These are phyloP conservation scores for Galaxias olidus DNA, from an alignment of 2,797 vertebrate species.

Conservation along the genomic window DNA sequence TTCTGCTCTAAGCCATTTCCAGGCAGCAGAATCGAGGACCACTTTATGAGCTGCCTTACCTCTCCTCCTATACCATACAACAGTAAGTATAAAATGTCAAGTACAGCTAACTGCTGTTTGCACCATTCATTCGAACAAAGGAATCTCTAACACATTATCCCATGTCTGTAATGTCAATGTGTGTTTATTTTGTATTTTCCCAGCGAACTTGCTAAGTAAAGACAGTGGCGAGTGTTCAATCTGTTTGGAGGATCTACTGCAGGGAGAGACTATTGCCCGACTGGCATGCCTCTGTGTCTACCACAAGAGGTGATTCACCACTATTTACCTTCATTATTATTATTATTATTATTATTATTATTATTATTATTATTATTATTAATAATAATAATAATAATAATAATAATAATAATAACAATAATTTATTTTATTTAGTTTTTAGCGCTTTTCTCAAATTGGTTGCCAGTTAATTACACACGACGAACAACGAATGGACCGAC, in stretches of 20 bases:
- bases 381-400: too few relatives aligned
- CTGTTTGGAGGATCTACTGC: slow-evolving; percentile 78
- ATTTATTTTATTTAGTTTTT: too few relatives aligned
- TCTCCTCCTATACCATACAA: slow-evolving; percentile 81
- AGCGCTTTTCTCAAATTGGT: too few relatives aligned
- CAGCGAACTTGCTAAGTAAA: slow-evolving; percentile 79
- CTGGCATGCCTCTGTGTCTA: slow-evolving; percentile 83
- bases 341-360: too few relatives aligned
- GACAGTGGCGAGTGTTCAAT: slow-evolving; percentile 82
- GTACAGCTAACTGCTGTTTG: background rate
- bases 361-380: too few relatives aligned
- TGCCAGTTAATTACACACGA: too few relatives aligned
- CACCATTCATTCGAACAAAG: background rate
- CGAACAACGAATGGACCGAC: too few relatives aligned
- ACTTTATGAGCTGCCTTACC: slow-evolving; percentile 81
- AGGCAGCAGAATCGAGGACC: slow-evolving; percentile 78
- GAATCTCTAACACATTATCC: background rate
- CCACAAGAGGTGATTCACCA: slow-evolving; percentile 74
- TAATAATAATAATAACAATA: too few relatives aligned
- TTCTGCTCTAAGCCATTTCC: slow-evolving; percentile 82
- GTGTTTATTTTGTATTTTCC: slow-evolving; percentile 20
- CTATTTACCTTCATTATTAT: too few relatives aligned
- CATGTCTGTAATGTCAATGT: background rate
- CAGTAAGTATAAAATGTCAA: slow-evolving; percentile 58
- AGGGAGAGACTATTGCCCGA: slow-evolving; percentile 80